Evolutionary conservation across 2,888 invertebrate genomes (phyloP), one percentile per base, ranked within the genome.

Genomic region (Heliconius cydno): DNA sequence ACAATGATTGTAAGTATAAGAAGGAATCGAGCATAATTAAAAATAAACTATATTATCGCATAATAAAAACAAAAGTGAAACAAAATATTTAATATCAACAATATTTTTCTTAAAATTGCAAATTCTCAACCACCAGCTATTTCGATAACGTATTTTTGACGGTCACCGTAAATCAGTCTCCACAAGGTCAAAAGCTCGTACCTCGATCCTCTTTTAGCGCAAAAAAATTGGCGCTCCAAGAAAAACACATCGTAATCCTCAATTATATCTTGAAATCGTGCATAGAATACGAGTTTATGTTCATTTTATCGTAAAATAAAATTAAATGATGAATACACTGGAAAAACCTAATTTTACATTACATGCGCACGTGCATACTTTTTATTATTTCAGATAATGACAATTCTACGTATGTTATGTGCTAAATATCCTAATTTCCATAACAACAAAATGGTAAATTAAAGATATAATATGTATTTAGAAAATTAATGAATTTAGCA

Each of bases 151-250:
- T 73, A 60, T 73, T 38, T 60, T 76, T 46, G 71, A 74, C 30
- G 71, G 70, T 22, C 38, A 75, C 76, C 52, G 67, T 78, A 76
- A 81, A 81, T 78, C 72, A 67, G 38, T n/a, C 34, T 12, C 25
- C 67, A 19, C 79, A 82, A 82, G 82, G 82, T 80, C 80, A 66
- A 78, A 76, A 71, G 57, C 65, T 60, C 52, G n/a, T 70, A 68
- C 30, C 60, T 76, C 34, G 52, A 34, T 68, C 46, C 67, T 72
- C 41, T 52, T 28, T 19, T 38, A 41, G 30, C 34, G 66, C 68
- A 77, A 79, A 79, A 76, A 77, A 77, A 41, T 77, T 79, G 77
- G 76, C 76, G 65, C 57, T 65, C 41, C 7, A 71, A 71, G 76
- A 72, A 65, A 38, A 71, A 72, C 79, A 77, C 28, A 10, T 77